Base-by-base conservation (phyloP, 2,113 vertebrate genomes). In the Mastomys natalensis region DNA sequence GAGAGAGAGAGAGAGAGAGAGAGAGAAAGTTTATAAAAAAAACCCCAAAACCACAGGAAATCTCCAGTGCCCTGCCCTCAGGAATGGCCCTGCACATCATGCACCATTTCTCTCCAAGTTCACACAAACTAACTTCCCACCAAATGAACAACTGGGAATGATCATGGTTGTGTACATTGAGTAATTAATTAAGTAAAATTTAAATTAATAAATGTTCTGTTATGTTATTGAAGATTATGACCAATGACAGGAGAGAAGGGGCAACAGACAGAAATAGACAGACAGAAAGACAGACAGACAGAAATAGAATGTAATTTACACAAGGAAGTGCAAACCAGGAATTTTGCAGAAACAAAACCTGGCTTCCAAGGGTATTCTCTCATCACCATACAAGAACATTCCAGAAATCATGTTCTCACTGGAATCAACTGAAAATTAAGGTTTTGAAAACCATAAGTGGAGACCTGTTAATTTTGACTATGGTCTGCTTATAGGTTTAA, bases 331-430 rank as follows among this genome's bases (percentile, higher is more conserved):
- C 51, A 73, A 93, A 58, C n/a, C 66, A 93, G 82, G 11, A 8
- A 92, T 89, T 96, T 92, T 90, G 91, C 45, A 45, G 70, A 53
- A 45, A 96, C 53, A 72, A 87, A 95, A 97, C 80, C 43, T 93
- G 82, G 92, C 60, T 94, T 93, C 60, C 73, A 95, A 95, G 73
- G 12, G 81, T 78, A 91, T 90, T 70, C 55, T 87, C 31, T 77
- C 95, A 95, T 88, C 37, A 78, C 13, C 51, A 91, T n/a, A 58
- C 19, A 93, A 73, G n/a, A 87, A 82, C 66, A 31, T 53, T 53
- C 78, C 84, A 95, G 45, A 97, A 89, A 89, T 90, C 73, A 60
- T 78, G 37, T 78, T 97, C 94, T 90, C 85, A 40, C n/a, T 76
- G 80, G 48, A 64, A 31, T 76, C 40, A 45, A 34, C 9, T 40